Evolutionary conservation across 2,113 vertebrate genomes (phyloP), one percentile per base, ranked within the genome.

Genomic region (Coptodon bakossiorum): DNA sequence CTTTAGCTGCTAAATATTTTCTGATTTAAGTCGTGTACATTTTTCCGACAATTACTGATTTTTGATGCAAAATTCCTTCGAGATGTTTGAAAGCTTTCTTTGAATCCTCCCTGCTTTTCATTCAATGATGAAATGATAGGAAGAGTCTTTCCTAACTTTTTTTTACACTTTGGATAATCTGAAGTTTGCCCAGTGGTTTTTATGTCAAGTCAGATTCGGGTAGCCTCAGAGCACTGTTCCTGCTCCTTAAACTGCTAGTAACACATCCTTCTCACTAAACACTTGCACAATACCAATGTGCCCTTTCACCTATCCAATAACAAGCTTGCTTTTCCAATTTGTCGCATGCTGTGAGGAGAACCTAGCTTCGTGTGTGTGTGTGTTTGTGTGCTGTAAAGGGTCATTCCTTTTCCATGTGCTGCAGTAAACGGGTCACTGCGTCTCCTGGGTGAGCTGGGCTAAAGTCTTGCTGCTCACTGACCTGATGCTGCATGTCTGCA

Each of bases 381-480:
- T 88, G n/a, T 86, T 53, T 83, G 66, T 82, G 76, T 61, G 86
- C 81, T 82, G 85, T 86, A 85, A 54, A 84, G 48, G 53, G 80
- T 93, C 13, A 12, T 52, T 84, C 80, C 45, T 54, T 81, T 61
- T 66, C 82, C 87, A 53, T 83, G 87, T 84, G 85, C 79, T 86
- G 73, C 50, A 54, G 85, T 73, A 90, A 90, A 90, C 80, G 88
- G 95, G 94, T 96, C 94, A 94, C 86, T 86, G 92, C 81, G 6
- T 94, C 93, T 91, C 91, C 82, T 85, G 90, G 90, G 88, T 83
- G 85, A 92, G 89, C 93, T 79, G 86, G 54, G 45, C 86, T 73
- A 6, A 31, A 73, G 88, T 85, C 86, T 66, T 86, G 90, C 90
- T 91, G 91, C 90, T 89, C 86, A 84, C 83, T 96, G 94, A 95